Base-by-base conservation (phyloP, 2,888 invertebrate genomes). In the Pasiphila rectangulata region DNA sequence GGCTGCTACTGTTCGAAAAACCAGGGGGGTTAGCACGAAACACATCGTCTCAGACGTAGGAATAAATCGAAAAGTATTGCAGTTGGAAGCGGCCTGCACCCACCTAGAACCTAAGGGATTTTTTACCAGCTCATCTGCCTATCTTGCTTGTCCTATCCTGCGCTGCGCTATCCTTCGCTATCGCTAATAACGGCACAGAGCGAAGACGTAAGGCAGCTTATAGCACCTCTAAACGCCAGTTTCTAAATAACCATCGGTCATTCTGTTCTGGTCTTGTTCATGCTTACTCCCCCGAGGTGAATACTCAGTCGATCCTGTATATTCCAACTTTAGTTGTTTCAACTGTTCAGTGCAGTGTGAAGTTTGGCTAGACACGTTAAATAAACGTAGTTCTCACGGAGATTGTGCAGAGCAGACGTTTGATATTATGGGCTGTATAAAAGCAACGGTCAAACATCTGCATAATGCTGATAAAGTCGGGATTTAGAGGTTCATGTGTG, bases 381-480 rank as follows among this genome's bases (percentile, higher is more conserved):
- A 47, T 46, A 34, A 30, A 39, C 36, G 17, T 19, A 19, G 32
- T 27, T 47, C 43, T 43, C 44, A 34, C 30, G 13, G n/a, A 25
- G 17, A 47, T 47, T 35, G 51, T 43, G 29, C 37, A 42, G 34
- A 13, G 16, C 46, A 56, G 51, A 49, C 48, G 43, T 41, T 36
- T 47, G 37, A 51, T 51, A 36, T 32, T 48, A 41, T 37, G 20
- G 21, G 13, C 21, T 25, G 36, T 39, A 46, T 27, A 37, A 35
- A 16, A 9, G 17, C 6, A 24, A 24, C 13, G 44, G 36, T 32
- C 36, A 36, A 25, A 39, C 29, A 39, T 35, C 35, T 35, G 20
- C 32, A 47, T 42, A 38, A 42, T 24, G 43, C 19, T 39, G 34
- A 48, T 39, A 39, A 42, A n/a, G n/a, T n/a, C n/a, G n/a, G 32